These are phyloP conservation scores for Crypturellus tataupa DNA, from an alignment of 2,797 vertebrate species.

Conservation along the genomic window DNA sequence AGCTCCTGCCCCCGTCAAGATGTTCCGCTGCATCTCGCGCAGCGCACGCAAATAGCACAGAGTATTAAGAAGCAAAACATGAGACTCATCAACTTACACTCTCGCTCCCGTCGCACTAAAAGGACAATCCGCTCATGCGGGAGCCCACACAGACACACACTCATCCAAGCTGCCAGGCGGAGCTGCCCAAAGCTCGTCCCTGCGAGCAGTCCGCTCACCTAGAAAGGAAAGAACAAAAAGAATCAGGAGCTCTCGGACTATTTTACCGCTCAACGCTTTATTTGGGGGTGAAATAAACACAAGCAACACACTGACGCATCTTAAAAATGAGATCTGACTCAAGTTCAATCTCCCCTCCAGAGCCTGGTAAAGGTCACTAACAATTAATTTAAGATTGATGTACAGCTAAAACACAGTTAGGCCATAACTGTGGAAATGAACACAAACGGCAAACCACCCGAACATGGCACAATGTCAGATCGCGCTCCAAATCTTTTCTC, in stretches of 20 bases:
- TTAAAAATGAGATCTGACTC: background rate
- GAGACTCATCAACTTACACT: constrained; percentile 34
- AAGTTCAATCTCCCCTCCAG: background rate
- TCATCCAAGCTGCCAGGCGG: constrained; percentile 51
- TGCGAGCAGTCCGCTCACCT: background rate
- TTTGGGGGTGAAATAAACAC: accelerated
- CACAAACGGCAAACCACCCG: background rate
- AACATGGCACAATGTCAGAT: accelerated
- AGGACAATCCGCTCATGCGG: constrained; percentile 48
- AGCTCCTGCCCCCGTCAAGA: background rate
- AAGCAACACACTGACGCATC: background rate
- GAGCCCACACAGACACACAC: constrained; percentile 29
- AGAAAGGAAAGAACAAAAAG: too few relatives aligned
- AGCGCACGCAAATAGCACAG: background rate
- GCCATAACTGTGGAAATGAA: background rate
- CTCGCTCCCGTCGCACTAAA: constrained; percentile 24
- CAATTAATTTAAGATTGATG: background rate
- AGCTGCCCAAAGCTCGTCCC: background rate
- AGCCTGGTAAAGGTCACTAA: background rate
- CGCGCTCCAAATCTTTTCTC: background rate
- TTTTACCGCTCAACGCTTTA: background rate
- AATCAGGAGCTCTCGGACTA: background rate
- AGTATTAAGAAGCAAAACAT: constrained; percentile 19
- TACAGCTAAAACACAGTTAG: background rate
- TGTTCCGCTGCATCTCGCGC: background rate